These are phyloP conservation scores for Etheostoma nigrum DNA, from an alignment of 2,797 vertebrate species.

Conservation along the genomic window DNA sequence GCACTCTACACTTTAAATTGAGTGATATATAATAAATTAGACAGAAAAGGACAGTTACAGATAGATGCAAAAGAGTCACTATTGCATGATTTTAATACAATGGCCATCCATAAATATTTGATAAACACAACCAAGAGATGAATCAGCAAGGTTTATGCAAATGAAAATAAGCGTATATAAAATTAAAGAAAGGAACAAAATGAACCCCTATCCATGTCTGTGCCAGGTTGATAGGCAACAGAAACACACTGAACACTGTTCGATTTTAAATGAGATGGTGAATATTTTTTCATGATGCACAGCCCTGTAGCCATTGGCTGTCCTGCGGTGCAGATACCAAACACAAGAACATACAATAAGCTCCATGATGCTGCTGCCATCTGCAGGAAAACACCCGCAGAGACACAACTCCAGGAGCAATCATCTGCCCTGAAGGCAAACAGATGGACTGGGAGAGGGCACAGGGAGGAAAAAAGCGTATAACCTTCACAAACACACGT, in stretches of 20 bases:
- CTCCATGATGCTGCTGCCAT: slow-evolving; percentile 63
- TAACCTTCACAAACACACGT: not conserved
- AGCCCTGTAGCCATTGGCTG: slow-evolving; percentile 1
- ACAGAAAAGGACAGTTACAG: not conserved
- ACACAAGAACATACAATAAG: not conserved
- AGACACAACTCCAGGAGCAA: not conserved
- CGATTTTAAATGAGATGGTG: not conserved
- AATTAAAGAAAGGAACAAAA: not conserved
- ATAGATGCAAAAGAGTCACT: not conserved
- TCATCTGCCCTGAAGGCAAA: slow-evolving; percentile 20
- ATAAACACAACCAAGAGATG: not conserved
- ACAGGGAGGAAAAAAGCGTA: too few relatives aligned
- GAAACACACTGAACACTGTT: not conserved
- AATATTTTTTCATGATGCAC: not conserved
- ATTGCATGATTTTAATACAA: not conserved
- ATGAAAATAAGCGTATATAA: not conserved
- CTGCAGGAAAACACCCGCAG: slow-evolving; percentile 58
- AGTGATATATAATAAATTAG: not conserved
- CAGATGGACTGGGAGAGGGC: slow-evolving; percentile 45
- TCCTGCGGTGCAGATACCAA: not conserved
- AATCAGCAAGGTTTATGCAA: not conserved
- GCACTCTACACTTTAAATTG: not conserved
- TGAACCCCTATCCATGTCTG: not conserved
- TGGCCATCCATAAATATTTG: not conserved
- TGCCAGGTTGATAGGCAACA: not conserved